phyloP scores from a whole-genome alignment of 1,140 invertebrate genomes.

The Augochlora pura region DNA sequence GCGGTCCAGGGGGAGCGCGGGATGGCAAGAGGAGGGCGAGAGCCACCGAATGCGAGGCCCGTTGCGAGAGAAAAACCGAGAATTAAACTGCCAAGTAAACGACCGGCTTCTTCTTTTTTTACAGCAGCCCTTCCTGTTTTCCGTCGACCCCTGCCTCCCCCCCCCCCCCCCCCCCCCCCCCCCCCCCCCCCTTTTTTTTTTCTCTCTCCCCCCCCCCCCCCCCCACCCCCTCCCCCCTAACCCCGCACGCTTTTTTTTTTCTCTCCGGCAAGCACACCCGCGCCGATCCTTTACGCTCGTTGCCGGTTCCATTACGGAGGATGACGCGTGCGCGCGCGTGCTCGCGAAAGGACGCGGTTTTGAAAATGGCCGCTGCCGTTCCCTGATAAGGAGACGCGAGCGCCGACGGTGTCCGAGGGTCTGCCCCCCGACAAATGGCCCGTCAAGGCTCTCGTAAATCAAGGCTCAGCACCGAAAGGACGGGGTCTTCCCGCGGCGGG shows the following conservation, averaged over 20 bases:
- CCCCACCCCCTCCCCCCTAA: neutral
- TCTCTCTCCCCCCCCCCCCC: neutral
- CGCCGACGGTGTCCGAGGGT: constrained; percentile 71
- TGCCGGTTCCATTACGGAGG: constrained; percentile 10
- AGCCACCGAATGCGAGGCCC: too few relatives aligned
- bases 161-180: too few relatives aligned
- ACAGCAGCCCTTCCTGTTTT: too few relatives aligned
- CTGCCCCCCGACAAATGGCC: constrained; percentile 76
- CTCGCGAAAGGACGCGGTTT: constrained; percentile 62
- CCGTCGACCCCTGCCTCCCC: too few relatives aligned
- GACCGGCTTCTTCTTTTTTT: neutral
- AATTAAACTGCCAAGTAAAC: constrained; percentile 43
- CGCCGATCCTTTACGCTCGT: too few relatives aligned
- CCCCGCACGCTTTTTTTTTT: too few relatives aligned
- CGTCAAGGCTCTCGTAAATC: constrained; percentile 79
- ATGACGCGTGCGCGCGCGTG: constrained; percentile 2
- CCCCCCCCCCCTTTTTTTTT: too few relatives aligned
- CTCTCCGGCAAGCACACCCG: neutral
- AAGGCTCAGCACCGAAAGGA: constrained; percentile 62
- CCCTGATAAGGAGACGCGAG: constrained; percentile 71
- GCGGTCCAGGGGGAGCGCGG: neutral
- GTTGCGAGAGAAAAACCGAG: constrained; percentile 15
- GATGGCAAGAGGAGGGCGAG: too few relatives aligned
- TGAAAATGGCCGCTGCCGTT: constrained; percentile 73
- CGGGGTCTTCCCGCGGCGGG: constrained; percentile 24